Base-by-base conservation (phyloP, 2,888 invertebrate species). In the Sisyra nigra region DNA sequence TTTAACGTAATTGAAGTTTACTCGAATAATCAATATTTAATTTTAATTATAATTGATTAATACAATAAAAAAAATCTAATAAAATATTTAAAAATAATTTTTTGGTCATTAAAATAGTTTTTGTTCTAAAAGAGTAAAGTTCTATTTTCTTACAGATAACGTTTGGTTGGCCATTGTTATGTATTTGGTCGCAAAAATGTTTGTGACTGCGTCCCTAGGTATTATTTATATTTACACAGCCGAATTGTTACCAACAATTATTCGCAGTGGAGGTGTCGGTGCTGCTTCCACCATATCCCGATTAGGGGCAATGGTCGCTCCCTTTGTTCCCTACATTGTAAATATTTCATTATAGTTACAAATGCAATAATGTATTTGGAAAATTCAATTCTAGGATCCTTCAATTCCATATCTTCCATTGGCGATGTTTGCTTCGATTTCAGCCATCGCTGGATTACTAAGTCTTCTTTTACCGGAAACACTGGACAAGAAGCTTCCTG, bases 391-490 rank as follows among this genome's bases (percentile, higher is more conserved):
- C 35, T 45, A 73, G 73, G 66, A 66, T n/a, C 55, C 59, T 3
- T 66, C 68, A 48, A 66, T 64, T 51, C 59, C 61, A 50, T 58
- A 65, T 0, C 51, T 72, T 43, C 71, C 71, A 1, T 57, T 74
- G 53, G 48, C 74, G 13, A 51, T 74, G 35, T 75, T 74, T 54
- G 73, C 71, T 7, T 56, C 54, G 2, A 58, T 66, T 8, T 68
- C 73, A 7, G 52, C 72, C 10, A 40, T 65, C 13, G 71, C 71
- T 4, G 72, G 69, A 10, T 24, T 70, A 2, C 48, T 73, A 29
- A 67, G 69, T 0, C 54, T 75, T n/a, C 58, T 71, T 41, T 55
- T 78, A 47, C 77, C 77, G 1, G 77, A 78, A 63, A 78, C 78
- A 6, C 63, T 72, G 49, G 71, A 69, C 35, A 62, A 59, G 38